Conservation (phyloP, 1,140 invertebrate genomes). For the Hycleus phaleratus region DNA sequence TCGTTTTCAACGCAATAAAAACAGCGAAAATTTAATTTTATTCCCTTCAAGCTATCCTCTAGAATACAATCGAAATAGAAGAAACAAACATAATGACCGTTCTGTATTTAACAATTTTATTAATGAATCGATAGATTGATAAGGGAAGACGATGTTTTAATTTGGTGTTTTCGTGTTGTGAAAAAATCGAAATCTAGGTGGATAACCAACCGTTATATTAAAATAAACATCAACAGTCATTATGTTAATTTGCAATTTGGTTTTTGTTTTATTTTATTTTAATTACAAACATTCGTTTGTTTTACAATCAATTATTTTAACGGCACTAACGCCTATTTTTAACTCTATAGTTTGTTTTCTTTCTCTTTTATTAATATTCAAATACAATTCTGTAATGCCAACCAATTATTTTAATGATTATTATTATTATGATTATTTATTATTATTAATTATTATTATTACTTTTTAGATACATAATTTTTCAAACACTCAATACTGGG, state of each 20-base stretch:
- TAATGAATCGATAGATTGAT: too few species aligned
- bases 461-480: neutral
- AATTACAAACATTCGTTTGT: constrained; percentile 24
- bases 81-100: constrained; percentile 26
- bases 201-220: too few species aligned
- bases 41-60: too few species aligned
- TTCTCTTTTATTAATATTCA: neutral
- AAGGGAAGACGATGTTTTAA: constrained; percentile 18
- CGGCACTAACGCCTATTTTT: constrained; percentile 25
- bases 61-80: too few species aligned
- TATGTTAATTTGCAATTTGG: constrained; percentile 12
- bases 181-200: too few species aligned
- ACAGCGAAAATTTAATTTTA: too few species aligned
- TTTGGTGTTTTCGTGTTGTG: too few species aligned
- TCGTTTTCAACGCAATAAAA: too few species aligned
- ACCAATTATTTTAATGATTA: constrained; percentile 3
- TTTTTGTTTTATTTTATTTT: constrained; percentile 21
- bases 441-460: too few species aligned
- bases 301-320: constrained; percentile 29
- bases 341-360: constrained; percentile 9
- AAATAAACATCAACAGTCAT: constrained; percentile 2
- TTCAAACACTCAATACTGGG: constrained; percentile 14
- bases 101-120: neutral
- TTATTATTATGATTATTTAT: constrained; percentile 6
- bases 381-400: constrained; percentile 26